These are phyloP conservation scores for Porites evermanni DNA, from an alignment of 92 coral and sea anemone species.

Conservation along the genomic window DNA sequence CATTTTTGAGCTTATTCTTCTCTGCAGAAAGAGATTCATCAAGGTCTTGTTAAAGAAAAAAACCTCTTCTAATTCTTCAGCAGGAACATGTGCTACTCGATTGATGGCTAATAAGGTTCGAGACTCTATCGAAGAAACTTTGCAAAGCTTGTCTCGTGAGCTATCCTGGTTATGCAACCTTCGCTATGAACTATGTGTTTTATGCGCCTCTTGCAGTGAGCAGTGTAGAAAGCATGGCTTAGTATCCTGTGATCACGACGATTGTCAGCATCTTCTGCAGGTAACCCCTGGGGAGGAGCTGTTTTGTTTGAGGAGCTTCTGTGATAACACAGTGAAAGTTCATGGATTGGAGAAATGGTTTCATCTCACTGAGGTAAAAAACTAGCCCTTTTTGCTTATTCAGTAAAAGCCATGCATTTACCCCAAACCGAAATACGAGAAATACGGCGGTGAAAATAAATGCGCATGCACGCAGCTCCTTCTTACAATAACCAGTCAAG, in stretches of 20 bases:
- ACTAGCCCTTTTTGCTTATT: not conserved
- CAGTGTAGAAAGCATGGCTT: slow-evolving; percentile 32
- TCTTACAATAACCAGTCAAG: too few relatives aligned
- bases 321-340: not conserved
- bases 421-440: too few relatives aligned
- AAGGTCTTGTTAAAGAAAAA: slow-evolving; percentile 58
- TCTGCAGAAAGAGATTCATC: slow-evolving; percentile 68
- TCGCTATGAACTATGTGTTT: slow-evolving; percentile 49
- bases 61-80: not conserved
- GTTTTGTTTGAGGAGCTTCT: slow-evolving; percentile 45
- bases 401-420: not conserved
- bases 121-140: slow-evolving; percentile 19
- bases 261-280: slow-evolving; percentile 59
- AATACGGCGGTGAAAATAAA: too few relatives aligned
- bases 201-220: slow-evolving; percentile 47
- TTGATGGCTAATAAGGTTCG: slow-evolving; percentile 19
- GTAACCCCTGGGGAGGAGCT: slow-evolving; percentile 12
- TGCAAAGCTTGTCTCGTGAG: slow-evolving; percentile 42
- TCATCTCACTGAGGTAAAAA: not conserved
- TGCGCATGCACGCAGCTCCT: too few relatives aligned
- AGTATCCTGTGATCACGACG: slow-evolving; percentile 50
- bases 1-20: slow-evolving; percentile 56
- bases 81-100: not conserved
- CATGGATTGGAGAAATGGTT: not conserved
- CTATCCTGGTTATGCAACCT: slow-evolving; percentile 48